Evolutionary conservation across 2,797 vertebrate species (phyloP), one percentile per base, ranked within the genome.

Genomic region (Alfaro cultratus): DNA sequence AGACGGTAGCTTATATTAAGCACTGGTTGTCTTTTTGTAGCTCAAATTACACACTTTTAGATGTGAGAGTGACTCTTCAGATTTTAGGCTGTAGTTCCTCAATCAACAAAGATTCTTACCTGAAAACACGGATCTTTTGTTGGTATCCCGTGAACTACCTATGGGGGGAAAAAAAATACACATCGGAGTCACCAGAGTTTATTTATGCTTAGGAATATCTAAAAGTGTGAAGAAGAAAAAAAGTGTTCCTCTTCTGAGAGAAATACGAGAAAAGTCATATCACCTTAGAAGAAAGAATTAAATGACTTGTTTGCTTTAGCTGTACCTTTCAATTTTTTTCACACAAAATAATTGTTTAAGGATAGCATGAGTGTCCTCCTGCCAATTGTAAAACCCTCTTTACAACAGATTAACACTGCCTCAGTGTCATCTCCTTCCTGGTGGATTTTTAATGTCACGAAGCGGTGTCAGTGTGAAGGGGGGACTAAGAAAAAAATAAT

Each of bases 101-200:
- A 62, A 29, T 13, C 1, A 71, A 55, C 39, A 80, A 26, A 80
- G 34, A 77, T 53, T 39, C 94, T 92, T 83, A 97, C 96, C 96
- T 96, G 96, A 97, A 95, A 96, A 96, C 89, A 96, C 92, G 1
- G 96, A 96, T 91, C 96, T 94, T 83, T 95, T 96, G 82, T 81
- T 96, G 89, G 92, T 87, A 79, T 96, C 95, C 82, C 93, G 89
- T 74, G 94, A 90, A 87, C 90, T 90, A 90, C 96, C 96, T 97
- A 83, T n/a, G 29, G 29, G 29, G 51, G 1, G 1, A 3, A 72
- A 76, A 86, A 5, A 43, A 82, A 81, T 1, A 34, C 18, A 47
- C 6, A 75, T 12, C 4, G 43, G 55, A n/a, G 60, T 34, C 9
- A 84, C 1, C 41, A 71, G 41, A 45, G 26, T n/a, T 45, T 2